phyloP scores from a whole-genome alignment of 1,140 invertebrate species.

The Radopholus similis region DNA sequence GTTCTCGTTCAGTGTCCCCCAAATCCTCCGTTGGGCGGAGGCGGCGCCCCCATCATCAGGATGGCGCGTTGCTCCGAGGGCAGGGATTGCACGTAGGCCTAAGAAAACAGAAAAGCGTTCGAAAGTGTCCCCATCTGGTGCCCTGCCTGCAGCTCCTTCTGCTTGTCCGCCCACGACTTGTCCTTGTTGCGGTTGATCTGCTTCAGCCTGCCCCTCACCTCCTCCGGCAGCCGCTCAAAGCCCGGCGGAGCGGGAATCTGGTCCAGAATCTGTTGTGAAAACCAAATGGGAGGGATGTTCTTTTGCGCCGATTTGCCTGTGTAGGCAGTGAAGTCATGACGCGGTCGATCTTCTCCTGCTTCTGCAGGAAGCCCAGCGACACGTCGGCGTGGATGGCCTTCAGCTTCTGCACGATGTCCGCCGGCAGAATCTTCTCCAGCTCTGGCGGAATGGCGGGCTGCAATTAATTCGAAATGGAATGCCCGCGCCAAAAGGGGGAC shows the following conservation, averaged over 20 bases:
- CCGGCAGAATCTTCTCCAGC: slow-evolving; percentile 38
- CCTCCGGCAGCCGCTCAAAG: slow-evolving; percentile 37
- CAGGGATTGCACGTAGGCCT: slow-evolving; percentile 25
- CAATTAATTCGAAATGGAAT: background rate
- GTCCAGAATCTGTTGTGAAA: slow-evolving; percentile 32
- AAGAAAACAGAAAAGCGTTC: background rate
- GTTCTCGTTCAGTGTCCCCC: too few species aligned
- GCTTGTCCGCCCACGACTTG: slow-evolving; percentile 44
- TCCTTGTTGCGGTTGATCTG: slow-evolving; percentile 38
- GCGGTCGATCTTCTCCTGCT: slow-evolving; percentile 49
- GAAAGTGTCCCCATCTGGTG: background rate
- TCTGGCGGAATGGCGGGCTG: slow-evolving; percentile 42
- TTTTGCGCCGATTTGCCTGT: slow-evolving; percentile 6
- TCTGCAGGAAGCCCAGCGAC: slow-evolving; percentile 35
- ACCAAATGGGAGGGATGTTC: background rate
- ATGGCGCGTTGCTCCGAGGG: slow-evolving; percentile 22
- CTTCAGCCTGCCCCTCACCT: slow-evolving; percentile 37
- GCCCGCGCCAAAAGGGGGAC: background rate
- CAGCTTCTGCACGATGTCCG: slow-evolving; percentile 41
- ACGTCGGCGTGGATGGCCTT: slow-evolving; percentile 40
- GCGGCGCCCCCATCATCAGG: slow-evolving; percentile 27
- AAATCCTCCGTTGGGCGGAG: background rate
- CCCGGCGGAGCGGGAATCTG: slow-evolving; percentile 49
- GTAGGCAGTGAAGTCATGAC: slow-evolving; percentile 39
- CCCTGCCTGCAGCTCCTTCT: slow-evolving; percentile 31